Evolutionary conservation across 2,888 invertebrate species (phyloP).

Genomic region (Pimpla rufipes): DNA sequence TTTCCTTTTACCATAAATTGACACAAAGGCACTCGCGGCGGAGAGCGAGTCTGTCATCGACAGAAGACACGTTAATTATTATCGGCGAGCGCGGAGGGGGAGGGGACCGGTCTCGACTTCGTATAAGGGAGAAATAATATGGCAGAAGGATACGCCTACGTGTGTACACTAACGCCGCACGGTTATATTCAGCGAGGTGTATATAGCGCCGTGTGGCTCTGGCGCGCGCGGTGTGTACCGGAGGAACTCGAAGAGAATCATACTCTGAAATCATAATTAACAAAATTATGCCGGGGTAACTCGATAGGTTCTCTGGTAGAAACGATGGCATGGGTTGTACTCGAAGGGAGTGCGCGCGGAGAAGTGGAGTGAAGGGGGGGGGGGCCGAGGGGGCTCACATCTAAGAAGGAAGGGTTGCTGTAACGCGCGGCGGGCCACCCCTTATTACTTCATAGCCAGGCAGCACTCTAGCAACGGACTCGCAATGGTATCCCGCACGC

Average conservation of each 20-base stretch:
- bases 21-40: constrained; percentile 47
- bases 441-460: constrained; percentile 43
- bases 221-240: constrained; percentile 29
- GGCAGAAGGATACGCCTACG: constrained; percentile 48
- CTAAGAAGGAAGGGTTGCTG: constrained; percentile 83
- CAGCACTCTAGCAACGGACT: constrained; percentile 57
- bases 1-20: constrained; percentile 49
- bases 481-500: constrained; percentile 37
- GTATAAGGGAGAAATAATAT: constrained; percentile 62
- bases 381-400: constrained; percentile 76
- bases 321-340: constrained; percentile 66
- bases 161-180: constrained; percentile 21
- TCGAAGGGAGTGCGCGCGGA: constrained; percentile 66
- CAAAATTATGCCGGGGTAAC: constrained; percentile 84
- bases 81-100: constrained; percentile 38
- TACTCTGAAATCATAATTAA: constrained; percentile 84
- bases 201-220: constrained; percentile 11
- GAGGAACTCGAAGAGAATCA: constrained; percentile 76
- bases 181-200: constrained; percentile 4
- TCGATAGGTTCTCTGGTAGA: constrained; percentile 80
- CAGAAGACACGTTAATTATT: constrained; percentile 68
- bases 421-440: constrained; percentile 59
- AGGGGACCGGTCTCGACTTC: constrained; percentile 31
- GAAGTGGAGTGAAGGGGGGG: constrained; percentile 62
- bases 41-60: constrained; percentile 57